phyloP scores from a whole-genome alignment of 1,140 invertebrate species.

The Pseudomyrmex gracilis region DNA sequence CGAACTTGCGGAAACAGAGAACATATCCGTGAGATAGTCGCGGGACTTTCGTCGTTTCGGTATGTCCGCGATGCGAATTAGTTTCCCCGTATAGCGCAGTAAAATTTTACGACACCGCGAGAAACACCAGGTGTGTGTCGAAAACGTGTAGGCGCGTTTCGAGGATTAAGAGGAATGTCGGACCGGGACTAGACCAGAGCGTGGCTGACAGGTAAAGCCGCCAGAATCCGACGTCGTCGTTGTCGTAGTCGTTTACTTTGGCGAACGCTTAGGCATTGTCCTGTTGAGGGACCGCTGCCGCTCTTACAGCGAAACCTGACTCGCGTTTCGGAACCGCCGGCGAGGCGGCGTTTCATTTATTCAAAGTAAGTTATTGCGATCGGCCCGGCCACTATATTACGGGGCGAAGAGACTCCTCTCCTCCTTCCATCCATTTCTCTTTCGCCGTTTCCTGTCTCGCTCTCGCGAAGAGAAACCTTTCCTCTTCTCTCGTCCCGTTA shows the following conservation, averaged over 20 bases:
- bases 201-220: constrained; percentile 59
- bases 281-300: constrained; percentile 75
- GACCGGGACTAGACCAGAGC: constrained; percentile 53
- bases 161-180: constrained; percentile 35
- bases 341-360: constrained; percentile 77
- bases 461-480: constrained; percentile 21
- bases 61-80: constrained; percentile 5
- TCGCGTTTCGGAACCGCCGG: constrained; percentile 73
- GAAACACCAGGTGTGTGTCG: constrained; percentile 1
- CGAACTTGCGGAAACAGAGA: not conserved
- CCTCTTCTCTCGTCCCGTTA: constrained; percentile 24
- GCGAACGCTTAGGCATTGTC: constrained; percentile 76
- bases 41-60: not conserved
- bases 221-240: constrained; percentile 41
- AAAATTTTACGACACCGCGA: constrained; percentile 11
- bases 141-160: not conserved
- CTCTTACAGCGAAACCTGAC: constrained; percentile 73
- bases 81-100: not conserved
- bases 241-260: constrained; percentile 70
- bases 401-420: constrained; percentile 69
- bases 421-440: constrained; percentile 72
- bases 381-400: constrained; percentile 75
- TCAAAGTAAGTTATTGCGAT: constrained; percentile 80
- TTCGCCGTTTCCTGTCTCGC: constrained; percentile 67
- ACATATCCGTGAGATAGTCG: not conserved